Evolutionary conservation across 2,888 invertebrate genomes (phyloP).

Genomic region (Morpho achilles): DNA sequence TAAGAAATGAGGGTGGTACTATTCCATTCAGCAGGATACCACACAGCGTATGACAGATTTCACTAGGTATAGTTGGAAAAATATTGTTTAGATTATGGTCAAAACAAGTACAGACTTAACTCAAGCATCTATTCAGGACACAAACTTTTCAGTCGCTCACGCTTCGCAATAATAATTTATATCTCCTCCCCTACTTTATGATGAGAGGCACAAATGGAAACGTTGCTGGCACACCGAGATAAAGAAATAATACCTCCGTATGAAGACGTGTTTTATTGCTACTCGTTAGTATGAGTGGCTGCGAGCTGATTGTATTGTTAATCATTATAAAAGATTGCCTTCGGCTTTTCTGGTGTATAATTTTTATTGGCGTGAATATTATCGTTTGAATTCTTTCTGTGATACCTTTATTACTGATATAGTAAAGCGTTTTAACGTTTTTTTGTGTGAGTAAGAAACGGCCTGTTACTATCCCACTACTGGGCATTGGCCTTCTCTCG

Average conservation of each 20-base stretch:
- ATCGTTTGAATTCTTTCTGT: neutral
- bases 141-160: conserved; percentile 34
- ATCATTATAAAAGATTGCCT: conserved; percentile 29
- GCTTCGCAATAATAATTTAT: conserved; percentile 55
- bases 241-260: conserved; percentile 64
- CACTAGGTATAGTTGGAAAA: too few relatives aligned
- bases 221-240: conserved; percentile 57
- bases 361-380: conserved; percentile 8
- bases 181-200: conserved; percentile 50
- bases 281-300: conserved; percentile 30
- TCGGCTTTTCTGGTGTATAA: conserved; percentile 11
- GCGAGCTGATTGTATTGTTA: conserved; percentile 30
- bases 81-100: too few relatives aligned
- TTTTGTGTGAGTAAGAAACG: too few relatives aligned
- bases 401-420: neutral
- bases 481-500: too few relatives aligned
- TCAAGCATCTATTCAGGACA: conserved; percentile 14
- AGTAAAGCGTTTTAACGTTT: too few relatives aligned
- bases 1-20: too few relatives aligned
- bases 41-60: too few relatives aligned
- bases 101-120: conserved; percentile 2
- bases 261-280: conserved; percentile 44
- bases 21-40: too few relatives aligned
- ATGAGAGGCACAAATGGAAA: conserved; percentile 61
- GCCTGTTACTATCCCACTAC: too few relatives aligned